A percentile compares a stretch with the other conserved stretches of the same genome.
Evolutionary conservation across 2,888 invertebrate genomes (phyloP).

Genomic region (Lobophora halterata): DNA sequence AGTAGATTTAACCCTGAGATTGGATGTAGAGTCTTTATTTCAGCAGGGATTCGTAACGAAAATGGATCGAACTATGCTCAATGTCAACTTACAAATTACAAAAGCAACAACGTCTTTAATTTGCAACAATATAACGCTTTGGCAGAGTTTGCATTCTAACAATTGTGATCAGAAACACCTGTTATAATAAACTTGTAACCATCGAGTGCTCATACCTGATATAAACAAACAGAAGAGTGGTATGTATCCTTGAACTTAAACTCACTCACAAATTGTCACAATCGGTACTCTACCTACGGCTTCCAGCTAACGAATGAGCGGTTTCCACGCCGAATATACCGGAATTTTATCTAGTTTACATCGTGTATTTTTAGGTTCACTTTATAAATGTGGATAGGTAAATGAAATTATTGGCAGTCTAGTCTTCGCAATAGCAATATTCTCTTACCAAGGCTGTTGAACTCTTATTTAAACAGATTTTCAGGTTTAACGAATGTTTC

Average conservation of each 20-base stretch:
- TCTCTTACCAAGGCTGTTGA: slow-evolving; percentile 33
- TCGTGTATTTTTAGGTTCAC: slow-evolving; percentile 59
- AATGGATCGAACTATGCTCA: no score
- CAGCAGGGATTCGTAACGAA: no score
- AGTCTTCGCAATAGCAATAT: slow-evolving; percentile 15
- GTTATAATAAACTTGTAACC: slow-evolving; percentile 19
- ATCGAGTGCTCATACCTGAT: slow-evolving; percentile 48
- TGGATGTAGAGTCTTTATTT: no score
- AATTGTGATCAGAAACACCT: slow-evolving; percentile 14
- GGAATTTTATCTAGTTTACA: slow-evolving; percentile 65
- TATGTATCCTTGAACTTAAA: slow-evolving; percentile 64
- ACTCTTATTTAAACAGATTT: slow-evolving; percentile 28
- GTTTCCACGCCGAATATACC: slow-evolving; percentile 47
- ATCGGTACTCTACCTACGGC: slow-evolving; percentile 48
- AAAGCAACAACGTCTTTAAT: no score
- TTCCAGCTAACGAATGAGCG: slow-evolving; percentile 58
- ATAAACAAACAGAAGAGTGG: slow-evolving; percentile 42
- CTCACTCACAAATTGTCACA: slow-evolving; percentile 42
- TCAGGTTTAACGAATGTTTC: slow-evolving; percentile 7
- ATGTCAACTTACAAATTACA: no score
- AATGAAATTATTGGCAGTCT: slow-evolving; percentile 35
- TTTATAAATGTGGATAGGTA: slow-evolving; percentile 51
- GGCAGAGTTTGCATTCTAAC: background rate
- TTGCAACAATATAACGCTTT: background rate
- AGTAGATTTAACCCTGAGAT: no score